Percentiles rank a stretch among this genome's conserved stretches.
Conservation (phyloP, 92 coral and sea anemone genomes). For the Epizoanthus illoricatus region DNA sequence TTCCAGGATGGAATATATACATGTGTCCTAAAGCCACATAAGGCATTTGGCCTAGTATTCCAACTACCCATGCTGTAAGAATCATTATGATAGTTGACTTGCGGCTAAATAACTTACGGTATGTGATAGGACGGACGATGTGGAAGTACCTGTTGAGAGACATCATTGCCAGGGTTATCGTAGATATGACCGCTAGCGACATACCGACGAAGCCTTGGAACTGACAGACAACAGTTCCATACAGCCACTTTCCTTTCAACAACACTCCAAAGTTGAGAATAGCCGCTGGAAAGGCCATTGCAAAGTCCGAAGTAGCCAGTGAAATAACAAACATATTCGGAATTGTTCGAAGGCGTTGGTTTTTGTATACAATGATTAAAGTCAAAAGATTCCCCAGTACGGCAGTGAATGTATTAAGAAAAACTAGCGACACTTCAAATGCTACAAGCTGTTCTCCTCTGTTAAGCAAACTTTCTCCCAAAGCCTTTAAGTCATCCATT, state of each 20-base stretch:
- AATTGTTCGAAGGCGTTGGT: constrained; percentile 40
- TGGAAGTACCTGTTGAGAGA: constrained; percentile 49
- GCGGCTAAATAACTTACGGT: constrained; percentile 28
- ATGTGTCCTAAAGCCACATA: constrained; percentile 30
- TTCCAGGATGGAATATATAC: constrained; percentile 50
- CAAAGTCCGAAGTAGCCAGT: constrained; percentile 40
- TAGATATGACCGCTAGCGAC: constrained; percentile 36
- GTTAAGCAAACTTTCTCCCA: neutral
- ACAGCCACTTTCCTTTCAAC: constrained; percentile 45
- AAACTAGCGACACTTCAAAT: constrained; percentile 32
- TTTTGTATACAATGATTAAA: constrained; percentile 39
- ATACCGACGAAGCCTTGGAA: constrained; percentile 44
- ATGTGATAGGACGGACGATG: constrained; percentile 24
- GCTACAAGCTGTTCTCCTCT: constrained; percentile 16
- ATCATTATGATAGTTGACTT: constrained; percentile 27
- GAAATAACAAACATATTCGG: constrained; percentile 45
- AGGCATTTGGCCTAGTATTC: constrained; percentile 16
- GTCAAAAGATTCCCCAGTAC: constrained; percentile 42
- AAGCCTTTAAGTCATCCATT: constrained; percentile 34
- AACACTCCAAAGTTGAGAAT: constrained; percentile 17
- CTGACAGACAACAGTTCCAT: constrained; percentile 24
- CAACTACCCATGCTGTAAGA: constrained; percentile 39
- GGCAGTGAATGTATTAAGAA: constrained; percentile 38
- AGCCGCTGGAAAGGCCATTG: constrained; percentile 36
- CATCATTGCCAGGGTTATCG: constrained; percentile 44